Evolutionary conservation across 2,113 vertebrate genomes (phyloP).

Genomic region (Cairina moschata): DNA sequence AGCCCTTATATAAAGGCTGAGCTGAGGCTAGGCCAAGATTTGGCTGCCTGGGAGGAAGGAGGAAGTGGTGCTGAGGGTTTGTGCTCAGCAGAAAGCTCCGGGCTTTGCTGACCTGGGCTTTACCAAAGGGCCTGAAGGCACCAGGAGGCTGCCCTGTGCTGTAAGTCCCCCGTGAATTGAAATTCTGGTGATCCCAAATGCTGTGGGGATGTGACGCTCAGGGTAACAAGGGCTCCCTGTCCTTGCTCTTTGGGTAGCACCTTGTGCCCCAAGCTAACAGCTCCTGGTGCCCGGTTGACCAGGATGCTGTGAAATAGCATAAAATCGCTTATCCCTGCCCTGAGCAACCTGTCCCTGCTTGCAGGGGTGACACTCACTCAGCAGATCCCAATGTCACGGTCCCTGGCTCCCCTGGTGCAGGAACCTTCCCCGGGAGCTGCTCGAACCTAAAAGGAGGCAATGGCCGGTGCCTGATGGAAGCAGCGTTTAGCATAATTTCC

Average conservation of each 20-base stretch:
- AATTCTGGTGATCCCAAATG: neutral
- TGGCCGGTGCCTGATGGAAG: neutral
- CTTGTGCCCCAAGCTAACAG: fast-evolving
- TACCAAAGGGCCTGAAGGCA: neutral
- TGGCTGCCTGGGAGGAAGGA: fast-evolving
- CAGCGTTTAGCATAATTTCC: conserved; percentile 6
- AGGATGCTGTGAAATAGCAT: fast-evolving
- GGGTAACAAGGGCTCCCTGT: fast-evolving
- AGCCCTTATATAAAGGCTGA: neutral
- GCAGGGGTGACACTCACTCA: fast-evolving
- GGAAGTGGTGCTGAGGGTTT: fast-evolving
- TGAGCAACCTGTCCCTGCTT: fast-evolving
- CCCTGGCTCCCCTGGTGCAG: neutral
- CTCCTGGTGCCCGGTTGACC: fast-evolving
- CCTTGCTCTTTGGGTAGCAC: too few relatives aligned
- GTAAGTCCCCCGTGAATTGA: neutral
- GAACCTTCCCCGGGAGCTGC: neutral
- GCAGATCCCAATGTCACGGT: neutral
- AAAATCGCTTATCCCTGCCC: fast-evolving
- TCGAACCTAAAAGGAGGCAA: neutral
- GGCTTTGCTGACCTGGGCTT: neutral
- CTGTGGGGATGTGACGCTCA: fast-evolving
- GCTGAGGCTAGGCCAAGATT: fast-evolving
- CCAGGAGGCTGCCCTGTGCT: neutral
- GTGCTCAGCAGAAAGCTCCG: neutral